Conservation (phyloP, 2,888 invertebrate genomes). For the Cheilosia scutellata region DNA sequence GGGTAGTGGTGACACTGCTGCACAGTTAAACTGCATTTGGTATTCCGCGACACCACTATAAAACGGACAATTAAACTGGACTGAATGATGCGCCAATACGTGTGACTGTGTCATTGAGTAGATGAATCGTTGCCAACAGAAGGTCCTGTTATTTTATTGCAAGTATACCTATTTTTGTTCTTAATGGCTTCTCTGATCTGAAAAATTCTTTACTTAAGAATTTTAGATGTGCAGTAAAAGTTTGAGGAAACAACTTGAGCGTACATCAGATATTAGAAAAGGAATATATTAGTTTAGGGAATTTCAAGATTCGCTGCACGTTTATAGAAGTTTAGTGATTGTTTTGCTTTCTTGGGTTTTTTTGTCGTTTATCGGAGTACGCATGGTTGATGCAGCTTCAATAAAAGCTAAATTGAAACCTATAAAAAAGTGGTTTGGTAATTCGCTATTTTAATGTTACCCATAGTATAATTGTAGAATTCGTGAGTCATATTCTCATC, state of each 20-base stretch:
- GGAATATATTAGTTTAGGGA: not conserved
- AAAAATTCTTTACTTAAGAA: not conserved
- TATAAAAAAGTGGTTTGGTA: not conserved
- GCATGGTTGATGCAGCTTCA: not conserved
- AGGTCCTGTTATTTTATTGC: conserved; percentile 13
- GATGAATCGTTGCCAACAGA: conserved; percentile 26
- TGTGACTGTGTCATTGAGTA: conserved; percentile 17
- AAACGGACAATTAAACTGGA: conserved; percentile 47
- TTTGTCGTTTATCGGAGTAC: not conserved
- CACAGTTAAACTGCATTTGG: conserved; percentile 50
- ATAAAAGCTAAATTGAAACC: conserved; percentile 8
- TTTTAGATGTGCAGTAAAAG: conserved; percentile 23
- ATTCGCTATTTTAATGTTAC: not conserved
- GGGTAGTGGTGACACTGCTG: conserved; percentile 10
- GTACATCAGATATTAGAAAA: conserved; percentile 15
- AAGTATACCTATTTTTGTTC: not conserved
- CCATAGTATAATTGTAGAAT: too few relatives aligned
- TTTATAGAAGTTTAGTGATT: not conserved
- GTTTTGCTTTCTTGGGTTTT: too few relatives aligned
- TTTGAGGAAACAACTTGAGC: conserved; percentile 12
- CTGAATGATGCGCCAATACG: conserved; percentile 41
- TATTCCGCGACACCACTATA: conserved; percentile 41
- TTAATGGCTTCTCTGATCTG: conserved; percentile 22
- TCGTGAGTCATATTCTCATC: too few relatives aligned
- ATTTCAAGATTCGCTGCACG: conserved; percentile 7